Evolutionary conservation across 2,797 vertebrate genomes (phyloP).

Genomic region (Lophius americanus): DNA sequence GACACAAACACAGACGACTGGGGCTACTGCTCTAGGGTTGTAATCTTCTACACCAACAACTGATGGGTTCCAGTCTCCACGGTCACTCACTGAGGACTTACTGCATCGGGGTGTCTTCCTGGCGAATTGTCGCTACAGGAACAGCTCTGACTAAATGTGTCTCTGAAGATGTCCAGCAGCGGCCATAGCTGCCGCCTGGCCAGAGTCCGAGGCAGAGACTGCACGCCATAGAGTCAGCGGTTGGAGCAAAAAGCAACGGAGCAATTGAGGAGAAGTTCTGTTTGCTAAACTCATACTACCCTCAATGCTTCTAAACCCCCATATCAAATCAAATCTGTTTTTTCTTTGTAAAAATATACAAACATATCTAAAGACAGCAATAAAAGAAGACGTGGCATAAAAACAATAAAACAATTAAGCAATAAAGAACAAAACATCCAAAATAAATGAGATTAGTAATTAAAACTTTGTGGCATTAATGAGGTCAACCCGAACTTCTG

Average conservation of each 20-base stretch:
- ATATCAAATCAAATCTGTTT: background rate
- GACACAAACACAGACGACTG: background rate
- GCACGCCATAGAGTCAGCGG: conserved; percentile 19
- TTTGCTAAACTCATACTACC: background rate
- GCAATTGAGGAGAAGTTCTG: conserved; percentile 1
- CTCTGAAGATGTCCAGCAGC: conserved; percentile 87
- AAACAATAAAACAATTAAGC: no score
- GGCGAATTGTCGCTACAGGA: conserved; percentile 83
- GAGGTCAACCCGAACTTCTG: no score
- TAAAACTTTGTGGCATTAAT: no score
- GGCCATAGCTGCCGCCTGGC: conserved; percentile 82
- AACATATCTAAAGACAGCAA: no score
- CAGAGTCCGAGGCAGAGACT: conserved; percentile 75
- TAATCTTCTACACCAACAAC: conserved; percentile 5
- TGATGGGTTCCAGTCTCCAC: conserved; percentile 3
- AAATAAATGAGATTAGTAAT: no score
- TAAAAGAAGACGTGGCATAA: no score
- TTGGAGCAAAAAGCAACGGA: conserved; percentile 29
- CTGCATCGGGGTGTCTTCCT: conserved; percentile 68
- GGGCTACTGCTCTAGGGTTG: conserved; percentile 9
- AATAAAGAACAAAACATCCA: no score
- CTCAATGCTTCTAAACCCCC: background rate
- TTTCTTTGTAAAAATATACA: background rate
- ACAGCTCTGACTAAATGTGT: conserved; percentile 85
- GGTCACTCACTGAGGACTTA: conserved; percentile 74